Evolutionary conservation across 2,888 invertebrate genomes (phyloP), one percentile per base, ranked within the genome.

Genomic region (Thysanoteuthis rhombus): DNA sequence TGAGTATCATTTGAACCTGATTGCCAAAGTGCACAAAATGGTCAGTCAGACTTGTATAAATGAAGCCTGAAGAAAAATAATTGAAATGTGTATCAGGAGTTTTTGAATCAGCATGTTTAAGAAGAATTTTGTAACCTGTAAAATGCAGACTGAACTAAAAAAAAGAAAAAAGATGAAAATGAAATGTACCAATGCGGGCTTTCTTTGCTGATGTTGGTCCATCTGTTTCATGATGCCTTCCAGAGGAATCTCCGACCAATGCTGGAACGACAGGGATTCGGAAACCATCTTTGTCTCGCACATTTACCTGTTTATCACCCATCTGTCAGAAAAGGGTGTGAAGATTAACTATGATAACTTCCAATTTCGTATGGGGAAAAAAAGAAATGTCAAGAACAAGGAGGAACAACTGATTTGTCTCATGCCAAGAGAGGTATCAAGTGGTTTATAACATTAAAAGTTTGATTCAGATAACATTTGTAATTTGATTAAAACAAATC

Each of bases 201-300:
- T 91, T 91, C n/a, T 91, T 91, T 40, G 91, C 91, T 42, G 91
- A 39, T 42, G 91, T 91, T 42, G 91, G 91, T 32, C 91, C 91
- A 42, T 91, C 91, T 19, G 91, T 32, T 32, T 91, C 91, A 25
- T 42, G 91, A 42, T 91, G 91, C 91, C 40, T 91, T 25, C 40
- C 40, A 45, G 47, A 16, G 28, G 47, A 42, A 32, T 92, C 58
- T 47, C 52, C 92, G 38, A 47, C 92, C 38, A 58, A 28, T 32
- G 92, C 92, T 45, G 92, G 92, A 28, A 92, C 47, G 38, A 58
- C 52, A 28, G 92, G 92, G 42, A 92, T 92, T 47, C 47, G 42
- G 47, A 92, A 92, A 47, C 92, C 92, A 92, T 92, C 92, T 92
- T 92, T 92, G 47, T 92, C 92, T 91, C 40, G 40, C 32, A 91